Percentiles rank a stretch among this genome's conserved stretches.
Conservation (phyloP, 2,888 invertebrate species). For the Microdon myrmicae region DNA sequence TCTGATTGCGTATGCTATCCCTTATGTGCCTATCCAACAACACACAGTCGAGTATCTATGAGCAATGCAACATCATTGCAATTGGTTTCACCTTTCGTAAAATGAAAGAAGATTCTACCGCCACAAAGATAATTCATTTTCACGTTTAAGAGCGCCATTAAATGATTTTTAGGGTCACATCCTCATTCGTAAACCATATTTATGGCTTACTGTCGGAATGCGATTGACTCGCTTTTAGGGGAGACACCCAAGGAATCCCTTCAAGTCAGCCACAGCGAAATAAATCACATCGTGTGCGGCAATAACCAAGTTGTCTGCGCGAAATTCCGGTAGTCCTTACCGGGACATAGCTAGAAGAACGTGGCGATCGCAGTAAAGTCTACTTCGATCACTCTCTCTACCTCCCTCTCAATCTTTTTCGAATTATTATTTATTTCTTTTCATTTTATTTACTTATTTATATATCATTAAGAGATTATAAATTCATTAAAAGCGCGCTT, state of each 20-base stretch:
- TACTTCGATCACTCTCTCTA: too few relatives aligned
- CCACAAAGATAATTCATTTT: slow-evolving; percentile 46
- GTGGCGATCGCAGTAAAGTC: slow-evolving; percentile 44
- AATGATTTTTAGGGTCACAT: slow-evolving; percentile 42
- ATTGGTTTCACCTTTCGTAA: slow-evolving; percentile 43
- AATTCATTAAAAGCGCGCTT: slow-evolving; percentile 50
- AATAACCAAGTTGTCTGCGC: neutral
- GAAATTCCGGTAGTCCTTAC: slow-evolving; percentile 33
- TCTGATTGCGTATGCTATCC: slow-evolving; percentile 28
- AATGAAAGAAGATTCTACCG: slow-evolving; percentile 40
- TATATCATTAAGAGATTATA: slow-evolving; percentile 53
- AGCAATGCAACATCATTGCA: slow-evolving; percentile 14
- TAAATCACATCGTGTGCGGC: slow-evolving; percentile 25
- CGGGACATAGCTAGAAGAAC: slow-evolving; percentile 32
- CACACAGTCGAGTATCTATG: slow-evolving; percentile 31
- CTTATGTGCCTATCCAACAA: too few relatives aligned
- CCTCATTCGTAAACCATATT: slow-evolving; percentile 35
- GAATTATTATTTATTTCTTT: slow-evolving; percentile 16
- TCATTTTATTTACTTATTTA: slow-evolving; percentile 47
- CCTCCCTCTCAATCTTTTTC: too few relatives aligned
- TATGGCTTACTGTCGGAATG: slow-evolving; percentile 23
- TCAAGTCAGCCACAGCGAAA: slow-evolving; percentile 7
- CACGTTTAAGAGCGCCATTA: slow-evolving; percentile 44
- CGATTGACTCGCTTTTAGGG: slow-evolving; percentile 30
- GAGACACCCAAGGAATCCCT: slow-evolving; percentile 27